phyloP scores from a whole-genome alignment of 2,113 vertebrate genomes.

The Cisticola juncidis region DNA sequence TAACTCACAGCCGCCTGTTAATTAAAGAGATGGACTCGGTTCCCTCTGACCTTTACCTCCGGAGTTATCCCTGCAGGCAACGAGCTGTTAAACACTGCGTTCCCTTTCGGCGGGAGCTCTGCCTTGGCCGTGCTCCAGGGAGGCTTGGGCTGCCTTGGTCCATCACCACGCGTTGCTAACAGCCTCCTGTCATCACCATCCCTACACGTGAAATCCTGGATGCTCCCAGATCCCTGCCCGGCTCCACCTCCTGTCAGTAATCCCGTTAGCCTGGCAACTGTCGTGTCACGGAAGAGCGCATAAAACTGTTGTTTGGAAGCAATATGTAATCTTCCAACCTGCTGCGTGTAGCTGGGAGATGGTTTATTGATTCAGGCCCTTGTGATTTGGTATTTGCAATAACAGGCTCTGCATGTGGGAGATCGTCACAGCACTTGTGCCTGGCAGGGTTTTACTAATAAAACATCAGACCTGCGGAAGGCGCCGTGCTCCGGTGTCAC shows the following conservation, averaged over 20 bases:
- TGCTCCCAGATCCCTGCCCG: constrained; percentile 1
- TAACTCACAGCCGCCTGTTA: neutral
- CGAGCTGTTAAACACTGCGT: neutral
- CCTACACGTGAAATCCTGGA: neutral
- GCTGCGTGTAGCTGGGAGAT: constrained; percentile 55
- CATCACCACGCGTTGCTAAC: neutral
- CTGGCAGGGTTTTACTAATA: constrained; percentile 44
- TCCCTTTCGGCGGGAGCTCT: neutral
- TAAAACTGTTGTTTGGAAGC: constrained; percentile 42
- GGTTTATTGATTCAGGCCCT: constrained; percentile 64
- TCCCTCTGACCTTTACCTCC: constrained; percentile 5
- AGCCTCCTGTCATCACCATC: constrained; percentile 5
- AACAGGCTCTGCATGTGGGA: constrained; percentile 37
- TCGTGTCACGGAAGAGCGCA: constrained; percentile 23
- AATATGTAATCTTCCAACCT: constrained; percentile 55
- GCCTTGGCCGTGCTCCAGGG: constrained; percentile 39
- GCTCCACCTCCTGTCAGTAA: constrained; percentile 47
- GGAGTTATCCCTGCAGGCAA: neutral
- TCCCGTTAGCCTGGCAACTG: constrained; percentile 57
- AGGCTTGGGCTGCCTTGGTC: constrained; percentile 15
- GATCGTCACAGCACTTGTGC: constrained; percentile 33
- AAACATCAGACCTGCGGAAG: constrained; percentile 15
- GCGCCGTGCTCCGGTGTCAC: neutral
- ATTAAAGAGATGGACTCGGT: neutral
- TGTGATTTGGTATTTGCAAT: constrained; percentile 66